Base-by-base conservation (phyloP, 1,140 invertebrate genomes). In the Venturia canescens region DNA sequence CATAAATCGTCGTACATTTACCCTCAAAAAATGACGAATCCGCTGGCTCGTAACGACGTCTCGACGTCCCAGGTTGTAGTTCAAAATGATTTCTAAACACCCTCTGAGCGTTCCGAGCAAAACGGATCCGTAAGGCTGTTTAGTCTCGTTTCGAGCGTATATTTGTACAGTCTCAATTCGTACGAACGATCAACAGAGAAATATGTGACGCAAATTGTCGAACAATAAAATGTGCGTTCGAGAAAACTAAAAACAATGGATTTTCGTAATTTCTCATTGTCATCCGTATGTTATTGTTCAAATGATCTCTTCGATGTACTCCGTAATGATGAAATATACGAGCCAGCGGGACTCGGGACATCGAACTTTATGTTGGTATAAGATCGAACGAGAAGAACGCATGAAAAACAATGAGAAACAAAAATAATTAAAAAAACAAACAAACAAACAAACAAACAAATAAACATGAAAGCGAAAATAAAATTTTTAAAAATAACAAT, bases 11-110 rank as follows among this genome's bases (percentile, higher is more conserved):
- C 23, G 53, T 75, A 44, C 57, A 57, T 75, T 23, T 75, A 75
- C 50, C 13, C 60, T 29, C 9, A 81, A 57, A 2, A 81, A 86
- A 66, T 84, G 67, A 53, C 84, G 53, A 70, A 66, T 48, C 83
- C 83, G 85, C 83, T 78, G 83, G 78, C 85, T 86, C 83, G 84
- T 84, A 80, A 71, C 67, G 74, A 57, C 66, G 50, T 81, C 72
- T 38, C 13, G 13, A 44, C 38, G 38, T 44, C 38, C 11, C 70
- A 48, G 70, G 13, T n/a, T 72, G 70, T 72, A 70, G 29, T 31
- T 18, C 38, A 11, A 13, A 38, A 13, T 70, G n/a, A 66, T 66
- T 26, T 15, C 11, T 5, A 66, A 27, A 66, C 13, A 66, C 27
- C 13, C 5, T 26, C 60, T 9, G 26, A 38, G 44, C n/a, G n/a